phyloP scores from a whole-genome alignment of 2,888 invertebrate genomes.

The Leptopilina drosophilae region DNA sequence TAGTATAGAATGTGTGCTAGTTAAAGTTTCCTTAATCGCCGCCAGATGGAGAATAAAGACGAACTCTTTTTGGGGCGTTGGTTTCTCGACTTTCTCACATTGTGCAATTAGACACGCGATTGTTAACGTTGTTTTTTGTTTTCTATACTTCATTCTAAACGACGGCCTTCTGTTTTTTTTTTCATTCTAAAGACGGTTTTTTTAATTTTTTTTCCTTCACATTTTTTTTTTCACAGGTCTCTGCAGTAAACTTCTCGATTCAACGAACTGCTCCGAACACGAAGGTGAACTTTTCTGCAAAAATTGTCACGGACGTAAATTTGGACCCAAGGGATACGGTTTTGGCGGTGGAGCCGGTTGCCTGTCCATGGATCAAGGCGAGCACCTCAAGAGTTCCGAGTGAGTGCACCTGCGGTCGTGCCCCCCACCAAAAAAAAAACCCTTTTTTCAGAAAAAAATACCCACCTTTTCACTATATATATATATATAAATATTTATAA shows the following conservation, averaged over 20 bases:
- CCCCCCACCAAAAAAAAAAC: slow-evolving; percentile 29
- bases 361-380: slow-evolving; percentile 96
- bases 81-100: slow-evolving; percentile 22
- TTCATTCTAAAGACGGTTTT: background rate
- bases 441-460: too few species aligned
- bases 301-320: slow-evolving; percentile 97
- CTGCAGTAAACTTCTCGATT: slow-evolving; percentile 98
- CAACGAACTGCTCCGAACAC: slow-evolving; percentile 98
- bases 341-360: slow-evolving; percentile 99
- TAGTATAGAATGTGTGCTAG: slow-evolving; percentile 42
- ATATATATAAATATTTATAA: too few species aligned
- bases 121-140: background rate
- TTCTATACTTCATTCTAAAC: too few species aligned
- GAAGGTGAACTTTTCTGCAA: slow-evolving; percentile 98
- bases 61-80: background rate
- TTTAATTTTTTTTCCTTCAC: too few species aligned
- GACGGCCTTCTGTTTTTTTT: background rate
- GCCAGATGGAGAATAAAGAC: background rate
- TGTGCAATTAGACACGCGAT: slow-evolving; percentile 18
- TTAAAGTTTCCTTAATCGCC: slow-evolving; percentile 28
- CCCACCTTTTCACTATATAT: slow-evolving; percentile 51
- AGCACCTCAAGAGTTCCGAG: slow-evolving; percentile 89
- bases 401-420: slow-evolving; percentile 81
- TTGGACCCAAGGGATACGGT: slow-evolving; percentile 98
- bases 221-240: slow-evolving; percentile 82